Base-by-base conservation (phyloP, 2,113 vertebrate genomes). In the Thamnaconus septentrionalis region DNA sequence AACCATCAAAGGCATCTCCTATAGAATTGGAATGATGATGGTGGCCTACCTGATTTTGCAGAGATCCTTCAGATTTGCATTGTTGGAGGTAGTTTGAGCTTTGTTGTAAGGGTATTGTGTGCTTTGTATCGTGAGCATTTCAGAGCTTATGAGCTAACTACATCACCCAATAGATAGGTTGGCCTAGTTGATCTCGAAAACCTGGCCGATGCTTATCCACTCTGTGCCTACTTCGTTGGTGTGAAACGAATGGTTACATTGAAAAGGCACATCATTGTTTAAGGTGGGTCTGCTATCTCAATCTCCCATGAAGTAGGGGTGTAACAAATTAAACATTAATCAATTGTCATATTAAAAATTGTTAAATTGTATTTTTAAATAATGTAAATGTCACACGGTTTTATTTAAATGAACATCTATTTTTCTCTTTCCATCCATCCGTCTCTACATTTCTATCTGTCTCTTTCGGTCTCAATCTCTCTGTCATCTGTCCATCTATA, bases 1-100 rank as follows among this genome's bases (percentile, higher is more conserved):
- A 43, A 66, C 67, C 5, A 61, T 8, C 12, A 66, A n/a, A 8
- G 74, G 63, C 7, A 67, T 59, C 6, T 48, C n/a, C 11, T 67
- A 72, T 50, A 72, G 59, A 62, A 62, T 18, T 72, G 58, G 64
- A 3, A 63, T 70, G 67, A 1, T 64, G 47, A 50, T 61, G 56
- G 9, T 66, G 67, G 62, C 12, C 41, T 71, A 50, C 59, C 75
- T 47, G 69, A 78, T 50, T 78, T 78, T 56, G 69, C 60, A 53
- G 70, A 78, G 42, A 73, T 73, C n/a, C 18, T 64, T 8, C 64
- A 78, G 40, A 73, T 78, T 12, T 71, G 61, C 39, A 49, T 71
- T 4, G 7, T 56, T 12, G 5, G 40, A 48, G 53, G 66, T 10
- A 42, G 52, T 9, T 61, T 71, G 46, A 53, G 52, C 9, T 68